A percentile compares a stretch with the other conserved stretches of the same genome.
phyloP scores from a whole-genome alignment of 2,888 invertebrate genomes.

The Tholera decimalis region DNA sequence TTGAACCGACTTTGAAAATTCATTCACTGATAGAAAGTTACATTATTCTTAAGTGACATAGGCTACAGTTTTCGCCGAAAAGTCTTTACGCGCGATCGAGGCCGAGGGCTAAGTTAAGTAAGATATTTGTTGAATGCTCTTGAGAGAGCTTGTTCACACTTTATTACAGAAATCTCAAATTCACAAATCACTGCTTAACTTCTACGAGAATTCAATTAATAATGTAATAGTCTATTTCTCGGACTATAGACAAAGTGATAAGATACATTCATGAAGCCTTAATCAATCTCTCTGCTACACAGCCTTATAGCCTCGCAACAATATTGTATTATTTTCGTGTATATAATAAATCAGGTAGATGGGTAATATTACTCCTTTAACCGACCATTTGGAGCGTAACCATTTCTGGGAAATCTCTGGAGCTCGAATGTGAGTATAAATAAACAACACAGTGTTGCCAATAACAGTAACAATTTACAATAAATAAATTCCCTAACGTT shows the following conservation, averaged over 20 bases:
- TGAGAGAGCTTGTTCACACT: background rate
- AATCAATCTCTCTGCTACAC: background rate
- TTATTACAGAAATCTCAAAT: background rate
- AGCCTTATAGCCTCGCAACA: background rate
- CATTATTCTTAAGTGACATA: no score
- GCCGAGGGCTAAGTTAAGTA: no score
- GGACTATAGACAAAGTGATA: background rate
- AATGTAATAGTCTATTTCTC: background rate
- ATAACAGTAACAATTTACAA: constrained; percentile 1
- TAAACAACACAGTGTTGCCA: constrained; percentile 12
- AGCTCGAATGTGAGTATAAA: constrained; percentile 1
- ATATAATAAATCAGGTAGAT: constrained; percentile 13
- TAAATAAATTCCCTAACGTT: constrained; percentile 18
- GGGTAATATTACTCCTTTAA: constrained; percentile 5
- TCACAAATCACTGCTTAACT: background rate
- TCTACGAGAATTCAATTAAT: background rate
- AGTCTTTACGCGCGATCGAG: no score
- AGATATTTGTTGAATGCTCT: constrained; percentile 2
- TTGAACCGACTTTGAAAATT: no score
- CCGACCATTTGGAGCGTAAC: background rate
- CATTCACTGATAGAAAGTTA: no score
- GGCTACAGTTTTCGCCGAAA: no score
- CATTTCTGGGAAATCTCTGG: constrained; percentile 11
- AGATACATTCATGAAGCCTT: background rate
- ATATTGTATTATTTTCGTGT: background rate